Percentiles rank a stretch among this genome's conserved stretches.
Evolutionary conservation across 53 echinoderm and acorn worm genomes (phyloP).

Genomic region (Zoroaster sp.): DNA sequence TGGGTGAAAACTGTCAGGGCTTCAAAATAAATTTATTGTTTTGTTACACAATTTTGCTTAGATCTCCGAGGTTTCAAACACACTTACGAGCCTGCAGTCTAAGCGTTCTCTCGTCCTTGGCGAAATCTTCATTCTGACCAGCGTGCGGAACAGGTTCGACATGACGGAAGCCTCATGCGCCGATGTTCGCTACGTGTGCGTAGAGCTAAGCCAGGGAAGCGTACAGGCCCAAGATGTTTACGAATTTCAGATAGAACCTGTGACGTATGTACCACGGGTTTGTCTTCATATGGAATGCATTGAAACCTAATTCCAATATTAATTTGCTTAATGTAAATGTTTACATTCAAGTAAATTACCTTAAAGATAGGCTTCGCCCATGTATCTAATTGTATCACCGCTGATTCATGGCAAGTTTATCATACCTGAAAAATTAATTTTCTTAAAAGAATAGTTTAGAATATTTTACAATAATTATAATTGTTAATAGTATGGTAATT

Average conservation of each 20-base stretch:
- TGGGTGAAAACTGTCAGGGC: too few relatives aligned
- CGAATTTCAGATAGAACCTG: neutral
- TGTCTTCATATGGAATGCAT: conserved; percentile 22
- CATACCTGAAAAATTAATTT: too few relatives aligned
- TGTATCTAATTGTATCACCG: too few relatives aligned
- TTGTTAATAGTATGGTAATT: too few relatives aligned
- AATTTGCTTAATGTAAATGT: too few relatives aligned
- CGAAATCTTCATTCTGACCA: neutral
- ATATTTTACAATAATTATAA: too few relatives aligned
- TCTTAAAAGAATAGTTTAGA: too few relatives aligned
- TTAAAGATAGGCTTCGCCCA: too few relatives aligned
- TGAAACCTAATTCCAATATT: neutral
- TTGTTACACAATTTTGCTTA: neutral
- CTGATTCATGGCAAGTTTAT: too few relatives aligned
- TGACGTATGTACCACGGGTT: neutral
- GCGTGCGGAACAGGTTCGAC: conserved; percentile 4
- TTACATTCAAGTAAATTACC: too few relatives aligned
- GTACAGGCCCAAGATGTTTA: neutral
- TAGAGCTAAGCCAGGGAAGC: neutral
- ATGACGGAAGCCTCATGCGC: neutral
- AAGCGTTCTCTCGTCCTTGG: conserved; percentile 1
- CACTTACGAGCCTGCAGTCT: conserved; percentile 7
- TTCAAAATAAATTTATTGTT: neutral
- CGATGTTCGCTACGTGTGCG: conserved; percentile 18
- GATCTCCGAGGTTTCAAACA: neutral